phyloP scores from a whole-genome alignment of 2,797 vertebrate species.

The Melanotaenia maccullochi region DNA sequence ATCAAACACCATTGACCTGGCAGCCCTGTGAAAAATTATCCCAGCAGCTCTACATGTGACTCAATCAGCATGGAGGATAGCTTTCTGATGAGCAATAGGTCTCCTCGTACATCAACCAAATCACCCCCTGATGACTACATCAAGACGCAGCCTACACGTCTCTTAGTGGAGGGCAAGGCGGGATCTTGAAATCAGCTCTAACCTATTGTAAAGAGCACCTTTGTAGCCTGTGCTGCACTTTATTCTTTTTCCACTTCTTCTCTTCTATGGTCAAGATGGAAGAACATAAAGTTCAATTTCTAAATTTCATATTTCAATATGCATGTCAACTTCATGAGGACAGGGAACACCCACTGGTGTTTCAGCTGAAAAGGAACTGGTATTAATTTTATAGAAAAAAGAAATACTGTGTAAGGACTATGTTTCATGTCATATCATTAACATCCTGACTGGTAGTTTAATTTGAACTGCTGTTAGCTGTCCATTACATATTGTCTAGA shows the following conservation, averaged over 20 bases:
- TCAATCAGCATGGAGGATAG: slow-evolving; percentile 75
- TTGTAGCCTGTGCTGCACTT: slow-evolving; percentile 34
- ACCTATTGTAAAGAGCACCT: slow-evolving; percentile 61
- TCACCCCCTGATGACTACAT: slow-evolving; percentile 73
- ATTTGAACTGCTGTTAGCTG: slow-evolving; percentile 34
- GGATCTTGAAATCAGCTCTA: slow-evolving; percentile 64
- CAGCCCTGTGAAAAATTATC: slow-evolving; percentile 81
- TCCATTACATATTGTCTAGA: slow-evolving; percentile 61
- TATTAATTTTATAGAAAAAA: too few species aligned
- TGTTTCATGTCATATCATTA: neutral
- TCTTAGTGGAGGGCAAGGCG: slow-evolving; percentile 40
- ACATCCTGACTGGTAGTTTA: slow-evolving; percentile 4
- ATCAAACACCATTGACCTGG: slow-evolving; percentile 77
- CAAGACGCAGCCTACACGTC: slow-evolving; percentile 54
- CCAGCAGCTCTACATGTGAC: slow-evolving; percentile 76
- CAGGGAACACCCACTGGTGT: neutral
- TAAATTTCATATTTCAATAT: slow-evolving; percentile 11
- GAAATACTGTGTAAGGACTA: too few species aligned
- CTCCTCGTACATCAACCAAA: slow-evolving; percentile 66
- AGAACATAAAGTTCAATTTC: slow-evolving; percentile 4
- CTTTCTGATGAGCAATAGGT: slow-evolving; percentile 77
- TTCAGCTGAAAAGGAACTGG: neutral
- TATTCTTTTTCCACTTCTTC: slow-evolving; percentile 15
- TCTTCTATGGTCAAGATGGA: neutral
- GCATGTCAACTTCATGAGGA: neutral